Base-by-base conservation (phyloP, 2,113 vertebrate species). In the Sclerurus mexicanus region DNA sequence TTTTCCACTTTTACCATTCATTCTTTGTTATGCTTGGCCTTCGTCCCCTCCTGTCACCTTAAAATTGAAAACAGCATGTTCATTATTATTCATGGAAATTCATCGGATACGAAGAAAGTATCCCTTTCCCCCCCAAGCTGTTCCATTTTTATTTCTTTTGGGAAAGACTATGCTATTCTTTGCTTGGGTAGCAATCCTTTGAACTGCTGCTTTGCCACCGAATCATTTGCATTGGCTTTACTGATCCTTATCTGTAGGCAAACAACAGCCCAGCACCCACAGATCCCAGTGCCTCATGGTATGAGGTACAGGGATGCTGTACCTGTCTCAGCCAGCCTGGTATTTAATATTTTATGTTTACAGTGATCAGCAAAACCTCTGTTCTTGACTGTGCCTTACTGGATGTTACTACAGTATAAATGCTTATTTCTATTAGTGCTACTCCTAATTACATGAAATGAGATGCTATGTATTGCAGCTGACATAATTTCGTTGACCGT, bases 21-120 rank as follows among this genome's bases (percentile, higher is more conserved):
- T 53, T 86, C 68, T 92, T 88, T 94, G 76, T 89, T 96, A 71
- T 84, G 68, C 37, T 96, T 97, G 96, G 96, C 88, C 77, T 89
- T 75, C 44, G 12, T 64, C 62, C 40, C 35, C 93, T 85, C 80
- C 90, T 75, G 85, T 94, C 95, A 96, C 93, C 95, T 96, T 95
- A 60, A 94, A 96, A 96, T 95, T 37, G 69, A 94, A 96, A 97
- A 96, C 92, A 96, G 79, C 39, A 28, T 62, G 85, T 93, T 96
- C 88, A 78, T 93, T 95, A 96, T 95, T 95, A 95, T 96, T 97
- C 90, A 89, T 93, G 92, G 73, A 96, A 96, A 95, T 94, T 91
- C 87, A 89, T 62, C 0, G 21, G 87, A 89, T 85, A 94, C 0
- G 0, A 44, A 72, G 88, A 90, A 88, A 85, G 40, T 87, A 95